phyloP scores from a whole-genome alignment of 2,113 vertebrate species.

The Neotoma lepida region DNA sequence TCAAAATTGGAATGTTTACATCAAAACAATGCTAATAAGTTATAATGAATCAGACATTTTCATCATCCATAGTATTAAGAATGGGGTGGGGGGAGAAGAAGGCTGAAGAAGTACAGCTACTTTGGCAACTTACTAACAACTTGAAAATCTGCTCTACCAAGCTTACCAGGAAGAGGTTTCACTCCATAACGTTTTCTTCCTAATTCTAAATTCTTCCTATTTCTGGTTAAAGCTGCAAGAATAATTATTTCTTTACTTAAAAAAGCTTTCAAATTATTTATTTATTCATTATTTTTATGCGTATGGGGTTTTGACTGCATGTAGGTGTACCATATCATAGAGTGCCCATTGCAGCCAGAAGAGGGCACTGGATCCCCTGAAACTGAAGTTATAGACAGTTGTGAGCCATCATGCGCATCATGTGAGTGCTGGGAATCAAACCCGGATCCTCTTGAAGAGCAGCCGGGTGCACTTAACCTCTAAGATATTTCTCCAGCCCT shows the following conservation, averaged over 20 bases:
- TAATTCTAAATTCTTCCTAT: too few species aligned
- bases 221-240: not conserved
- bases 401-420: too few species aligned
- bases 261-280: not conserved
- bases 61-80: not conserved
- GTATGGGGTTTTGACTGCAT: not conserved
- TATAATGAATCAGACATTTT: not conserved
- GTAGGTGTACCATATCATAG: too few species aligned
- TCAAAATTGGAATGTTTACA: constrained; percentile 12
- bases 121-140: constrained; percentile 32
- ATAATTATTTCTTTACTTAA: not conserved
- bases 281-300: not conserved
- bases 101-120: too few species aligned
- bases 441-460: too few species aligned
- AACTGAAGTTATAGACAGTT: too few species aligned
- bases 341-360: too few species aligned
- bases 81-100: not conserved
- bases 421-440: too few species aligned
- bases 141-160: not conserved
- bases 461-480: too few species aligned
- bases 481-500: not conserved
- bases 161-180: not conserved
- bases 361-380: too few species aligned
- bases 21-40: constrained; percentile 6
- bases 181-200: not conserved